Conservation (phyloP, 2,797 vertebrate genomes). For the Sebastes goodei region DNA sequence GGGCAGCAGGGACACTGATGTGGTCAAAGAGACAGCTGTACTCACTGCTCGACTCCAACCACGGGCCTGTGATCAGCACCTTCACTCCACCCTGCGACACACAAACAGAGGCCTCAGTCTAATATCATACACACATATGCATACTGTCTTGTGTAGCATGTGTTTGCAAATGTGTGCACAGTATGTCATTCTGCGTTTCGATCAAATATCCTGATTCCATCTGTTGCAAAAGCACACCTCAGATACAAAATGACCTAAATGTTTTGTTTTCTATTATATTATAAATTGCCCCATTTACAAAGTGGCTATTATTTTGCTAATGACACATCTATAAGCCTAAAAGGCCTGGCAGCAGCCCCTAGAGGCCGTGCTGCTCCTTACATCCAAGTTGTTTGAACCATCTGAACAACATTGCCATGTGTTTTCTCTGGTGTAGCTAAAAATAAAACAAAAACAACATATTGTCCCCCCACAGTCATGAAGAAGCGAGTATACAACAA, state of each 20-base stretch:
- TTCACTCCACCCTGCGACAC: slow-evolving; percentile 94
- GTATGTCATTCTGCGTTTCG: not conserved
- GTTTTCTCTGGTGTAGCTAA: slow-evolving; percentile 21
- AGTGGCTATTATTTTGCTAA: slow-evolving; percentile 20
- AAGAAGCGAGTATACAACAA: not conserved
- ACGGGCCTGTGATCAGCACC: slow-evolving; percentile 97
- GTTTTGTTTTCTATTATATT: not conserved
- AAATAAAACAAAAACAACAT: slow-evolving; percentile 32
- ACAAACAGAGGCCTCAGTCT: slow-evolving; percentile 34
- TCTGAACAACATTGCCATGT: slow-evolving; percentile 16
- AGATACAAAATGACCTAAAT: not conserved
- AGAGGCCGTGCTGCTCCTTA: slow-evolving; percentile 31
- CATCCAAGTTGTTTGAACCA: slow-evolving; percentile 26
- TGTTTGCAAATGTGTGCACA: not conserved
- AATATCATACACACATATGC: not conserved
- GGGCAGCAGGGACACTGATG: slow-evolving; percentile 97
- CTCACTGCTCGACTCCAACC: slow-evolving; percentile 96
- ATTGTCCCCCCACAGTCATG: not conserved
- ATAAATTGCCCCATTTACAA: not conserved
- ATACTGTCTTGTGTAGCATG: not conserved
- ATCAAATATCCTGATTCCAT: not conserved
- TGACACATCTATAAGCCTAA: not conserved
- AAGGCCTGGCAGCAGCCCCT: slow-evolving; percentile 28
- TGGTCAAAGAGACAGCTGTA: slow-evolving; percentile 99
- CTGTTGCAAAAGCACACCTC: not conserved